phyloP scores from a whole-genome alignment of 1,140 invertebrate genomes.

The Hirudo medicinalis region DNA sequence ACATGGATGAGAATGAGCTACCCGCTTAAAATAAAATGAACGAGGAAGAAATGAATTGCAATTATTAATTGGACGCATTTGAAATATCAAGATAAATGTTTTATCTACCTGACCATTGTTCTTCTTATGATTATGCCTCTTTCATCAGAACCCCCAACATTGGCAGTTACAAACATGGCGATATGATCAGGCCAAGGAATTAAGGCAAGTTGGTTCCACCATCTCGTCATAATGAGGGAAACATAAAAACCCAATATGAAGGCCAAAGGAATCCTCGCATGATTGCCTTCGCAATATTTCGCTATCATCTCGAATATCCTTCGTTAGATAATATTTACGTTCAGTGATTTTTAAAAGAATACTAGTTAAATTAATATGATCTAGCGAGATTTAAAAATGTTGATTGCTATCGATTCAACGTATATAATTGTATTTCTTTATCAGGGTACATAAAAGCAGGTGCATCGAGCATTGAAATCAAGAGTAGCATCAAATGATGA shows the following conservation, averaged over 20 bases:
- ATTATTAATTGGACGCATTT: neutral
- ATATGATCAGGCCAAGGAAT: constrained; percentile 79
- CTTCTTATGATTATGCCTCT: constrained; percentile 66
- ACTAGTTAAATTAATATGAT: too few relatives aligned
- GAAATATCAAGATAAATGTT: too few relatives aligned
- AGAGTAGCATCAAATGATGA: neutral
- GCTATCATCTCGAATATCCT: constrained; percentile 14
- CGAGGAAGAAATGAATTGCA: neutral
- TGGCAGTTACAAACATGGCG: constrained; percentile 66
- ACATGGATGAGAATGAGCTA: neutral
- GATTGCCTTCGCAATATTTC: constrained; percentile 10
- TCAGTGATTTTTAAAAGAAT: too few relatives aligned
- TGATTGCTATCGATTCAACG: too few relatives aligned
- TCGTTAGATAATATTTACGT: too few relatives aligned
- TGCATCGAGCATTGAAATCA: too few relatives aligned
- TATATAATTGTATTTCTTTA: too few relatives aligned
- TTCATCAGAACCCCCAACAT: constrained; percentile 64
- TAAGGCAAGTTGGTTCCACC: constrained; percentile 6
- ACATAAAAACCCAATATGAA: constrained; percentile 19
- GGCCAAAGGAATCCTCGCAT: constrained; percentile 16
- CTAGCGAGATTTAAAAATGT: too few relatives aligned
- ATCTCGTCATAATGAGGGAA: constrained; percentile 15
- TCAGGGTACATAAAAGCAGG: too few relatives aligned
- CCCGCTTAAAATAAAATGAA: neutral
- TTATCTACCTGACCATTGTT: constrained; percentile 58